These are phyloP conservation scores for Pachyuromys duprasi DNA, from an alignment of 2,797 vertebrate genomes.

Conservation along the genomic window DNA sequence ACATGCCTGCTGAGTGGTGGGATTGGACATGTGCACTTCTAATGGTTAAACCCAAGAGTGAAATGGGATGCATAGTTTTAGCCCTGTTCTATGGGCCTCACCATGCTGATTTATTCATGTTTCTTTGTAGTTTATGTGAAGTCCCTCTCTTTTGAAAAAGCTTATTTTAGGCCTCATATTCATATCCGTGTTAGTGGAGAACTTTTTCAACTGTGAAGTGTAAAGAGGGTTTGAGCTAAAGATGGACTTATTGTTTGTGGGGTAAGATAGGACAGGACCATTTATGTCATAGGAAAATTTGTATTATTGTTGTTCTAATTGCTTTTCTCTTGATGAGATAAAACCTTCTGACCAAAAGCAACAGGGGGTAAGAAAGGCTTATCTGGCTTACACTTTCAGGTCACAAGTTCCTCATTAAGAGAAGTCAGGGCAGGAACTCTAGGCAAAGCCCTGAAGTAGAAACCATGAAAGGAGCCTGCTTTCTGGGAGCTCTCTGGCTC, in stretches of 20 bases:
- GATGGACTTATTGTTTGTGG: not conserved
- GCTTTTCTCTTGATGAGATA: not conserved
- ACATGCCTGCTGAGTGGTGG: not conserved
- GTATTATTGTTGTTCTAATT: not conserved
- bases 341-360: not conserved
- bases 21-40: not conserved
- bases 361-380: not conserved
- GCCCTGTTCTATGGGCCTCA: not conserved
- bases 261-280: not conserved
- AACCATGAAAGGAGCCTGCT: too few relatives aligned
- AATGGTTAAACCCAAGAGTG: not conserved
- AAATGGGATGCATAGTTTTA: not conserved
- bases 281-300: not conserved
- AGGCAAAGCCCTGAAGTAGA: not conserved
- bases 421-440: not conserved
- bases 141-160: not conserved
- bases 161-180: conserved; percentile 18
- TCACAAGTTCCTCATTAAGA: not conserved
- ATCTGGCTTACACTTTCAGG: not conserved
- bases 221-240: not conserved
- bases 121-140: not conserved
- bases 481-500: too few relatives aligned
- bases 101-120: not conserved
- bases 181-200: not conserved
- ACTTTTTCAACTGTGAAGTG: not conserved